Base-by-base conservation (phyloP, 2,797 vertebrate species). In the Hoplostethus atlanticus region DNA sequence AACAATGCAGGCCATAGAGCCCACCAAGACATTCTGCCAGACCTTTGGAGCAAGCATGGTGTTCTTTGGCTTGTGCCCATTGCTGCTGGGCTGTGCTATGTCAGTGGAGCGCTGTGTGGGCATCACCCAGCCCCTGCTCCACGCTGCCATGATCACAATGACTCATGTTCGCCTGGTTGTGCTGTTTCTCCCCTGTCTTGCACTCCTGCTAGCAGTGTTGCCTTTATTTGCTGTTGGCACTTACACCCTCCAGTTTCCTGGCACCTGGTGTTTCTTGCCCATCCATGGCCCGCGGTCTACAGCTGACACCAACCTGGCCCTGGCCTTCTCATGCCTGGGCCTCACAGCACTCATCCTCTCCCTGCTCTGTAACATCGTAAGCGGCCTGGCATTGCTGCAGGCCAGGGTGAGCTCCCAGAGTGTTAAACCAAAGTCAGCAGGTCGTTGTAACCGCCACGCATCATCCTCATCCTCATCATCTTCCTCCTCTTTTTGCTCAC, bases 211-310 rank as follows among this genome's bases (percentile, higher is more conserved):
- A 2, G 94, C 93, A 8, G 40, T 81, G 42, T 83, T 94, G 44
- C 94, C 94, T 44, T 68, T 93, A 28, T 71, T 92, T 60, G 38
- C 52, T 0, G 64, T 91, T 5, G 93, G 92, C 28, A 80, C 59
- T 4, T 95, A 95, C 30, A 64, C 73, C 12, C 48, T 63, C 6
- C 94, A 95, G 51, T 83, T 52, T 56, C 92, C 93, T 0, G 84
- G 83, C 16, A 95, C 93, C 13, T 94, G 94, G 94, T 95, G 94
- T 74, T 95, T 95, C 80, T 86, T 95, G 58, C 79, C 69, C 4
- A 66, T 94, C 65, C 74, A 83, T 5, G 44, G 36, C 16, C 47
- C 78, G 0, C 71, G 66, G 21, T 86, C 87, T 16, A 28, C 10
- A n/a, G 60, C 69, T 5, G 88, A 94, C 28, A 83, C 46, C 25